Base-by-base conservation (phyloP, 2,888 invertebrate genomes). In the Apotomis turbidana region DNA sequence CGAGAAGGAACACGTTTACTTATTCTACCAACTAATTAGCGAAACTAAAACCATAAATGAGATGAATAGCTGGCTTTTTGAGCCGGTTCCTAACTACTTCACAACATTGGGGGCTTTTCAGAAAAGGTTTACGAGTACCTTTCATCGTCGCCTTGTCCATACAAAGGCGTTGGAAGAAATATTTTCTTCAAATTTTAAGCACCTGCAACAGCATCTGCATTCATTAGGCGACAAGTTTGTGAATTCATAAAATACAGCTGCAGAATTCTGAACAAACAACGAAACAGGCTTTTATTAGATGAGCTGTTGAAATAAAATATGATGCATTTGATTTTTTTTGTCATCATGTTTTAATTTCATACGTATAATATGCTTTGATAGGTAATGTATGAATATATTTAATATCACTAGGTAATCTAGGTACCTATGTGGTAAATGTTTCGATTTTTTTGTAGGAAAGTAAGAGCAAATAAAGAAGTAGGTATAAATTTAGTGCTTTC, bases 151-250 rank as follows among this genome's bases (percentile, higher is more conserved):
- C 12, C 44, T 58, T 44, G 61, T 27, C 51, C 66, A 46, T 46
- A 63, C 68, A 72, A 68, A 71, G 52, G 15, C 27, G 57, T 51
- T 61, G 61, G 67, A 62, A 68, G 58, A 58, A 63, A 68, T 63
- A 68, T 72, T 72, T 68, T 68, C 60, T 63, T 68, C 9, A 57
- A 62, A 15, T 66, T 72, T 54, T 54, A 63, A 54, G 10, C 68
- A 27, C 5, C 62, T 59, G 63, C 55, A 71, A 15, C 41, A 38
- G 55, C 58, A 27, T 63, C 72, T 59, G 59, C 46, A 68, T 72
- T 72, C 58, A 52, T 63, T 68, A 63, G 68, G 38, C 15, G 52
- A 58, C 44, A 36, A 44, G 54, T 64, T 59, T 52, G 44, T 51
- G 44, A 57, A 49, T 41, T 67, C 8, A 49, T 71, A 57, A 55